Evolutionary conservation across 2,888 invertebrate genomes (phyloP).

Genomic region (Proisotoma minuta): DNA sequence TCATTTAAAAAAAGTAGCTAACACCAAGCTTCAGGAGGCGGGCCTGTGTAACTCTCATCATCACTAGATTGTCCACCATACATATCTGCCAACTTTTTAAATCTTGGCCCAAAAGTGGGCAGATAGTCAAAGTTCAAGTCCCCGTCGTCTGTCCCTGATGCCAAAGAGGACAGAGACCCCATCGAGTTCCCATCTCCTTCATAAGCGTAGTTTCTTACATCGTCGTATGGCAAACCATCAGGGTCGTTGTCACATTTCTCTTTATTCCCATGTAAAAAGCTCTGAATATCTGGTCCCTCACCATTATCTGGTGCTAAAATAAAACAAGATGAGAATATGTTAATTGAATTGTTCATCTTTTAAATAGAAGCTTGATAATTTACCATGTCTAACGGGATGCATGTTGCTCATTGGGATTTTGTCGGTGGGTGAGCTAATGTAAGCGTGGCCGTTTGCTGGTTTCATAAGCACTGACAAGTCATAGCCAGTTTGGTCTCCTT

Average conservation of each 20-base stretch:
- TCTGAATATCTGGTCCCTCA: constrained; percentile 76
- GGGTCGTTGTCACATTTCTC: constrained; percentile 86
- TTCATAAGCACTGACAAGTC: constrained; percentile 70
- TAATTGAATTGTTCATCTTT: background rate
- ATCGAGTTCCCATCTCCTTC: constrained; percentile 93
- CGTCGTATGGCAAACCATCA: constrained; percentile 87
- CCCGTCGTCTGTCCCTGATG: constrained; percentile 84
- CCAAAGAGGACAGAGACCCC: constrained; percentile 86
- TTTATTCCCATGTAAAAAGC: constrained; percentile 84
- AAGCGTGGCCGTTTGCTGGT: constrained; percentile 48
- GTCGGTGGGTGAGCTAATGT: constrained; percentile 40
- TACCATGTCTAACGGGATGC: constrained; percentile 48
- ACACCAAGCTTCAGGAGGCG: constrained; percentile 66
- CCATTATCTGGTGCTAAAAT: constrained; percentile 53
- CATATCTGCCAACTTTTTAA: constrained; percentile 89
- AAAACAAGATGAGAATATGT: background rate
- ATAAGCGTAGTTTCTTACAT: constrained; percentile 94
- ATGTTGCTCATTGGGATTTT: constrained; percentile 44
- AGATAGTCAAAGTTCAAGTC: constrained; percentile 91
- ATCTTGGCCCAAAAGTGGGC: constrained; percentile 91
- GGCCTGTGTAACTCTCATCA: constrained; percentile 64
- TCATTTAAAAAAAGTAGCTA: background rate
- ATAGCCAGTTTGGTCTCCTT: constrained; percentile 86
- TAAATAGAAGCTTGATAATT: constrained; percentile 1
- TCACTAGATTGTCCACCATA: constrained; percentile 83